Evolutionary conservation across 2,797 vertebrate genomes (phyloP).

Genomic region (Gymnopithys bicolor): DNA sequence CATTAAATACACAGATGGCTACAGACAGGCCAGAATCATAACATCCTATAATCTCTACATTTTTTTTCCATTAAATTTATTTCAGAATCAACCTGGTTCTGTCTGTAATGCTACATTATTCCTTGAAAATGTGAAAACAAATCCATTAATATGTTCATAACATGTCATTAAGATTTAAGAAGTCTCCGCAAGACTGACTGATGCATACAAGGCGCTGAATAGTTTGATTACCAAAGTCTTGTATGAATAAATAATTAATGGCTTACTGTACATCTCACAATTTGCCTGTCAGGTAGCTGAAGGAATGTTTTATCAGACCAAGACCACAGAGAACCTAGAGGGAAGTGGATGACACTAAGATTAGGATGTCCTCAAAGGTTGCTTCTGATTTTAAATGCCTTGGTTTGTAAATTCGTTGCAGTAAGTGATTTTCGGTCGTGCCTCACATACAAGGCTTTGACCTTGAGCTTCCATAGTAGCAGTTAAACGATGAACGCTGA

Average conservation of each 20-base stretch:
- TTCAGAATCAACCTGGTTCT: neutral
- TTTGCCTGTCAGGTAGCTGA: neutral
- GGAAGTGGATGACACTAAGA: neutral
- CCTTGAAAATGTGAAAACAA: neutral
- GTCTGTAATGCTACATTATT: neutral
- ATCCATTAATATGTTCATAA: neutral
- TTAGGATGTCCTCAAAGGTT: neutral
- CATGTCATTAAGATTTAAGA: neutral
- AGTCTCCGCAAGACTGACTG: neutral
- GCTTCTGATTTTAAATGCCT: neutral
- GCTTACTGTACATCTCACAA: neutral
- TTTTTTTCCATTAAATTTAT: neutral
- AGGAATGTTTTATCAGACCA: neutral
- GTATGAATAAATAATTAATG: neutral
- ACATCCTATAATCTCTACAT: neutral
- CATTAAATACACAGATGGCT: neutral
- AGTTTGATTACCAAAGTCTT: neutral
- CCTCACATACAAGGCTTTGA: neutral
- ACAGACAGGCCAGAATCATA: neutral
- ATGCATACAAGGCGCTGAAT: neutral
- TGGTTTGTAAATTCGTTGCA: neutral
- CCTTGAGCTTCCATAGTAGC: neutral
- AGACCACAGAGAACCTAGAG: neutral
- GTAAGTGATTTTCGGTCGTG: neutral
- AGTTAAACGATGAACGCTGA: neutral